These are phyloP conservation scores for Branchellion lobata DNA, from an alignment of 2,888 invertebrate genomes.

Conservation along the genomic window DNA sequence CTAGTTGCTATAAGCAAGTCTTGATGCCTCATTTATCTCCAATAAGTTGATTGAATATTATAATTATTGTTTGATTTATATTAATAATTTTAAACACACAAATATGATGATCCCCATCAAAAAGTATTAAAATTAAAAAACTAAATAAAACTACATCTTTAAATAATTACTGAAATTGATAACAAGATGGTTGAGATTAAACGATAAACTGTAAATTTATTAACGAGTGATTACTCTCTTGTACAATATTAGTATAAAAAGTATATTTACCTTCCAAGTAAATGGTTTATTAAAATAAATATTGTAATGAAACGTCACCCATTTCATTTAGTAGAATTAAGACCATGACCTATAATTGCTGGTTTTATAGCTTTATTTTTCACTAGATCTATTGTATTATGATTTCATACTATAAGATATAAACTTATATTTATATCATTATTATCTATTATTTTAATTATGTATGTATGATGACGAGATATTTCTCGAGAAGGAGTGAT, in stretches of 20 bases:
- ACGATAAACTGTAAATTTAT: slow-evolving; percentile 51
- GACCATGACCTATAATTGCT: slow-evolving; percentile 55
- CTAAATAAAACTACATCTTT: slow-evolving; percentile 15
- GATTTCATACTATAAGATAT: slow-evolving; percentile 49
- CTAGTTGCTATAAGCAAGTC: slow-evolving; percentile 68
- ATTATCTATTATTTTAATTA: slow-evolving; percentile 52
- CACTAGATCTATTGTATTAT: slow-evolving; percentile 52
- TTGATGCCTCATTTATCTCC: slow-evolving; percentile 74
- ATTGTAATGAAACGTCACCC: slow-evolving; percentile 50
- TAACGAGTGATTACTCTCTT: slow-evolving; percentile 45
- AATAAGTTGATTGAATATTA: slow-evolving; percentile 63
- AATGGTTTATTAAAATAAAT: slow-evolving; percentile 44
- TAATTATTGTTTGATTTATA: slow-evolving; percentile 42
- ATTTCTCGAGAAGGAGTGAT: slow-evolving; percentile 70
- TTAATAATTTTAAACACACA: slow-evolving; percentile 36
- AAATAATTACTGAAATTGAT: slow-evolving; percentile 46
- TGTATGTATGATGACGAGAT: slow-evolving; percentile 56
- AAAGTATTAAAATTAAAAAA: slow-evolving; percentile 17
- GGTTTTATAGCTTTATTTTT: slow-evolving; percentile 53
- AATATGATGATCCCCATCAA: slow-evolving; percentile 46
- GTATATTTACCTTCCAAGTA: slow-evolving; percentile 52
- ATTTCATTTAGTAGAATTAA: slow-evolving; percentile 54
- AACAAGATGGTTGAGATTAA: slow-evolving; percentile 50
- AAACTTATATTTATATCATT: slow-evolving; percentile 50
- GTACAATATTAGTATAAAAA: slow-evolving; percentile 49